These are phyloP conservation scores for Petrolisthes manimaculis DNA, from an alignment of 2,888 invertebrate genomes.

Conservation along the genomic window DNA sequence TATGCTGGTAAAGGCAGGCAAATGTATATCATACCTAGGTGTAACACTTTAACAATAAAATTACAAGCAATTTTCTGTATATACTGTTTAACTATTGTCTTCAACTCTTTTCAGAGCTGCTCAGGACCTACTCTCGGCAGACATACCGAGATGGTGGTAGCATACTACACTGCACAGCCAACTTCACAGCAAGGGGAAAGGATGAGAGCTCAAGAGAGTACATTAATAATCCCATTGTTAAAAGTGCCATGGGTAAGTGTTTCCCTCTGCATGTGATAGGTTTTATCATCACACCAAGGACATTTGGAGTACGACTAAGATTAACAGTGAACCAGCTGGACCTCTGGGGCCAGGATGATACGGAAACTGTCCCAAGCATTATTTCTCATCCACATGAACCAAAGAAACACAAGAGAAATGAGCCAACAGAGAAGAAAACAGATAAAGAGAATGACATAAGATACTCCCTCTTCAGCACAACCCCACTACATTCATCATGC, in stretches of 20 bases:
- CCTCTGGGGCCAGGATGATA: conserved; percentile 68
- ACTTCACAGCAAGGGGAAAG: conserved; percentile 68
- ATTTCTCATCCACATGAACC: not conserved
- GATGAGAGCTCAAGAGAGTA: conserved; percentile 61
- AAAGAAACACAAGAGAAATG: no score
- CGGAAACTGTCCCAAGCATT: conserved; percentile 14
- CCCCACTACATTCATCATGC: no score
- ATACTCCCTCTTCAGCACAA: no score
- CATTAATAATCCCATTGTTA: conserved; percentile 32
- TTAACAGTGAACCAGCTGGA: conserved; percentile 67
- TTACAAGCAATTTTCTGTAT: not conserved
- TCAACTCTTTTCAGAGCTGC: conserved; percentile 19
- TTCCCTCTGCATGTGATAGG: conserved; percentile 68
- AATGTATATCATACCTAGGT: no score
- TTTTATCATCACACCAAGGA: conserved; percentile 68
- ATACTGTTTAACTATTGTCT: not conserved
- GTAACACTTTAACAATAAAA: not conserved
- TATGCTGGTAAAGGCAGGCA: no score
- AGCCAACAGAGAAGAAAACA: no score
- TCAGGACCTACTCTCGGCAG: conserved; percentile 2
- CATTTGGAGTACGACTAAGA: conserved; percentile 69
- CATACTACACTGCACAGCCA: conserved; percentile 69
- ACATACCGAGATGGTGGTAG: conserved; percentile 24
- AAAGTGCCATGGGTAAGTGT: conserved; percentile 66
- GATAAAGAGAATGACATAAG: no score